Evolutionary conservation across 2,113 vertebrate genomes (phyloP).

Genomic region (Henicopernis longicauda): DNA sequence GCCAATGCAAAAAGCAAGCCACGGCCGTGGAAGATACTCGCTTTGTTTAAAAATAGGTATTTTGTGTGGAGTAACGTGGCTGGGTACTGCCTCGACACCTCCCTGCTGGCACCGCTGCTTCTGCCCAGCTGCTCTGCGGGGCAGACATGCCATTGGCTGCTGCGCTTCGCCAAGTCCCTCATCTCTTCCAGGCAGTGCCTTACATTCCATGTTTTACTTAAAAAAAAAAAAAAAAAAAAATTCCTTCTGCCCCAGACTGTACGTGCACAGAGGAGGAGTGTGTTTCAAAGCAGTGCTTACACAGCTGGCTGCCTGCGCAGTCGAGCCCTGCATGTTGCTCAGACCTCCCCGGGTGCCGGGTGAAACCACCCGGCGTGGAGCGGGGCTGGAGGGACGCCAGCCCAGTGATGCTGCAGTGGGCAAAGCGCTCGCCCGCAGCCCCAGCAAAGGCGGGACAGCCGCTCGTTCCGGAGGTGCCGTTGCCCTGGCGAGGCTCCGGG

Average conservation of each 20-base stretch:
- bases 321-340: neutral
- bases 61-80: neutral
- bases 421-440: neutral
- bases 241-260: neutral
- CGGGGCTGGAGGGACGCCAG: neutral
- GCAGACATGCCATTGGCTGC: neutral
- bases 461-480: neutral
- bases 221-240: neutral
- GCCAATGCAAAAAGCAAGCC: neutral
- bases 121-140: neutral
- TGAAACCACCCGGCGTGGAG: fast-evolving
- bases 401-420: fast-evolving
- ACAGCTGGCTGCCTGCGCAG: neutral
- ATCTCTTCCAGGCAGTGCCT: neutral
- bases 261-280: neutral
- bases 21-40: neutral
- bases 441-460: fast-evolving
- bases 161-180: neutral
- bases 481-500: neutral
- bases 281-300: neutral
- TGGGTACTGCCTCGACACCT: neutral
- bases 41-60: neutral
- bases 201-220: neutral
- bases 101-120: neutral
- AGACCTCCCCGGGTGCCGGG: neutral